Evolutionary conservation across 2,113 vertebrate genomes (phyloP).

Genomic region (Lucifuga dentata): DNA sequence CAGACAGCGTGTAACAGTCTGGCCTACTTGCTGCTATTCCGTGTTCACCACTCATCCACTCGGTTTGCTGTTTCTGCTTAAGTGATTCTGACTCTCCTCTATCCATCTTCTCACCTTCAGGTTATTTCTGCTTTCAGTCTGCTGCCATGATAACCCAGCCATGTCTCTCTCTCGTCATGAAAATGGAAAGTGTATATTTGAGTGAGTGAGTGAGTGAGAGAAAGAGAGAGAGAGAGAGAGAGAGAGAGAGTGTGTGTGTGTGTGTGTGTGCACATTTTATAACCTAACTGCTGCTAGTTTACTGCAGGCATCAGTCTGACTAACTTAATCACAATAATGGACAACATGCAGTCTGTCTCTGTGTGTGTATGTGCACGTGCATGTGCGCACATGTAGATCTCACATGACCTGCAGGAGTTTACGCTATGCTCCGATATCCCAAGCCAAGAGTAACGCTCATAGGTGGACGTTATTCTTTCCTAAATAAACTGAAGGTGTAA

Average conservation of each 20-base stretch:
- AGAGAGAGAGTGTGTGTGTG: too few species aligned
- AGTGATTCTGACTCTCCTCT: not conserved
- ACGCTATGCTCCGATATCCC: not conserved
- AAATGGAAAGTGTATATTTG: slow-evolving; percentile 23
- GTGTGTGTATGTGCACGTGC: not conserved
- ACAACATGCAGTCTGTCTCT: not conserved
- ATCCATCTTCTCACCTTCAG: not conserved
- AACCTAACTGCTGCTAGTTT: slow-evolving; percentile 26
- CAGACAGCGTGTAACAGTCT: not conserved
- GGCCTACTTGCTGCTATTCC: too few species aligned
- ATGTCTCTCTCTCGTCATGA: slow-evolving; percentile 6
- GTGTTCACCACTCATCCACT: too few species aligned
- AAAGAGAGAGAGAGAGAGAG: too few species aligned
- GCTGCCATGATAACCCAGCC: not conserved
- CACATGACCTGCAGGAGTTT: slow-evolving; percentile 37
- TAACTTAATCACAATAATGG: slow-evolving; percentile 18
- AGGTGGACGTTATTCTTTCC: not conserved
- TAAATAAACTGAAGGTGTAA: slow-evolving; percentile 17
- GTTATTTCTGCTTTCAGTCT: slow-evolving; percentile 9
- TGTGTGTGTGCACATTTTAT: too few species aligned
- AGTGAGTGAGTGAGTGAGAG: too few species aligned
- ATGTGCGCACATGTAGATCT: too few species aligned
- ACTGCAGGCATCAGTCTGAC: slow-evolving; percentile 11
- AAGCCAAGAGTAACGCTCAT: slow-evolving; percentile 29
- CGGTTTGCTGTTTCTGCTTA: not conserved